Conservation (phyloP, 2,797 vertebrate species). For the Periophthalmus magnuspinnatus region DNA sequence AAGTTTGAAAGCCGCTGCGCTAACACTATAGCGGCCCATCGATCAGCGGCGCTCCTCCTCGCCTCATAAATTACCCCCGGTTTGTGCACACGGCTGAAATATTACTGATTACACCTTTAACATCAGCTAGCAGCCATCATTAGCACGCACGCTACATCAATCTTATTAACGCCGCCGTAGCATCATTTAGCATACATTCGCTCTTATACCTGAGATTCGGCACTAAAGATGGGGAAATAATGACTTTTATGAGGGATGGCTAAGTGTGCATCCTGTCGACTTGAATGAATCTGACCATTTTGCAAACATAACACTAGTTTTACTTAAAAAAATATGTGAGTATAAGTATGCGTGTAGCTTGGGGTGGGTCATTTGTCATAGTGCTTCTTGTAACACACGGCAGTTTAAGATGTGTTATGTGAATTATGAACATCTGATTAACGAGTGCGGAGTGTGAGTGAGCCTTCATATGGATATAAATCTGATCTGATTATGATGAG, state of each 20-base stretch:
- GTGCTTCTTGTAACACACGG: constrained; percentile 38
- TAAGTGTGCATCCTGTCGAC: constrained; percentile 19
- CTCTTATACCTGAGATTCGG: constrained; percentile 38
- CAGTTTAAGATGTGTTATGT: constrained; percentile 50
- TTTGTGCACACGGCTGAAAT: constrained; percentile 46
- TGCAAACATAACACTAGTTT: constrained; percentile 17
- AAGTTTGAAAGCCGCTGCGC: constrained; percentile 37
- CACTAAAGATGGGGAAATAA: constrained; percentile 35
- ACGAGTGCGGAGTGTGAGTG: constrained; percentile 28
- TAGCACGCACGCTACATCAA: constrained; percentile 47
- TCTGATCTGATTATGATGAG: constrained; percentile 64
- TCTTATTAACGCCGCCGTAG: constrained; percentile 46
- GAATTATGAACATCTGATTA: constrained; percentile 59
- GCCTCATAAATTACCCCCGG: constrained; percentile 43
- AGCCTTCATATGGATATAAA: constrained; percentile 42
- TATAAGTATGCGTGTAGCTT: constrained; percentile 10
- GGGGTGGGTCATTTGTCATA: constrained; percentile 40
- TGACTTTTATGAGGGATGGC: constrained; percentile 27
- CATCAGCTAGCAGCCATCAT: constrained; percentile 44
- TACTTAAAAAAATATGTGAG: constrained; percentile 5
- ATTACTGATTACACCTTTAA: constrained; percentile 57
- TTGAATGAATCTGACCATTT: constrained; percentile 30
- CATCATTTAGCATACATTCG: constrained; percentile 58
- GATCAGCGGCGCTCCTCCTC: constrained; percentile 32
- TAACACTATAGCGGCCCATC: constrained; percentile 16